Percentiles rank a stretch among this genome's conserved stretches.
phyloP scores from a whole-genome alignment of 2,888 invertebrate species.

The Rotaria magnacalcarata region DNA sequence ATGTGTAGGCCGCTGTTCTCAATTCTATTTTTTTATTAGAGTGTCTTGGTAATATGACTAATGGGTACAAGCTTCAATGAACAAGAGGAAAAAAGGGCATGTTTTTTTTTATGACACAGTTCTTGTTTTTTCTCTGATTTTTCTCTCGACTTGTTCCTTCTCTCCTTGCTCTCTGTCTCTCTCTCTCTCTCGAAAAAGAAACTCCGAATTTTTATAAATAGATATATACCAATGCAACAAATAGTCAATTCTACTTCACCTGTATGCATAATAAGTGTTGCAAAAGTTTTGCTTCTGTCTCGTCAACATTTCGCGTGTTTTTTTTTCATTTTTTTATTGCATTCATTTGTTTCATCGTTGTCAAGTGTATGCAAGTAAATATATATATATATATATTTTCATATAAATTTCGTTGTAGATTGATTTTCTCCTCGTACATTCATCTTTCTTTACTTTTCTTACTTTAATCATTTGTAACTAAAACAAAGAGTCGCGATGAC shows the following conservation, averaged over 20 bases:
- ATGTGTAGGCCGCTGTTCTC: not conserved
- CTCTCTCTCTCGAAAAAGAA: not conserved
- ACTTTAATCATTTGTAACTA: too few relatives aligned
- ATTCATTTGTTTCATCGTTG: not conserved
- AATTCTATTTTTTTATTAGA: not conserved
- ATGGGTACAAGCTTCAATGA: not conserved
- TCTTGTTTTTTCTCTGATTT: not conserved
- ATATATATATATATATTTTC: not conserved
- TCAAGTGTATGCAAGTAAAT: not conserved
- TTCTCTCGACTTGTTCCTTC: not conserved
- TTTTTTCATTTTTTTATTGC: not conserved
- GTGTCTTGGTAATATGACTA: not conserved
- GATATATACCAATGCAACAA: not conserved
- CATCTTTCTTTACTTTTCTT: not conserved
- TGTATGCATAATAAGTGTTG: not conserved
- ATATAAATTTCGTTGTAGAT: not conserved
- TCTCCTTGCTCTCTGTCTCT: not conserved
- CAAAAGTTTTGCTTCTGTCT: not conserved
- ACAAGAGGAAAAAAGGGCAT: not conserved
- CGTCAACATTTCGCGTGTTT: not conserved
- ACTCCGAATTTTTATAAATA: not conserved
- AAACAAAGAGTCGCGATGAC: not conserved
- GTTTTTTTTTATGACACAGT: not conserved
- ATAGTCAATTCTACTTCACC: not conserved
- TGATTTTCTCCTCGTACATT: not conserved